Evolutionary conservation across 1,140 invertebrate genomes (phyloP).

Genomic region (Caenorhabditis remanei): DNA sequence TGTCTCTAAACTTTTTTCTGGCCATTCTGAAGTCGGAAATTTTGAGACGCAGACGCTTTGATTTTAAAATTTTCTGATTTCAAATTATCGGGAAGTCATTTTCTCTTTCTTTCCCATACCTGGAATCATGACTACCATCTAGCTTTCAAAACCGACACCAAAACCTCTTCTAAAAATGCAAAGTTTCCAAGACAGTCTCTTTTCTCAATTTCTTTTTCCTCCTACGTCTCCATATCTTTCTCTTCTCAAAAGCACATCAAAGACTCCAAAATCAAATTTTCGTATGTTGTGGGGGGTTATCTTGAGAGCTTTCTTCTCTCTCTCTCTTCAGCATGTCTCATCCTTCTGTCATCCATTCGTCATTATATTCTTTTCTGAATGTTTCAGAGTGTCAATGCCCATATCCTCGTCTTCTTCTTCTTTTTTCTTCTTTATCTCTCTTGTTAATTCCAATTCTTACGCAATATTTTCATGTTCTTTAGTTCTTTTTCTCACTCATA

Average conservation of each 20-base stretch:
- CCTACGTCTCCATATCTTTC: neutral
- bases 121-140: no score
- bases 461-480: neutral
- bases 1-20: no score
- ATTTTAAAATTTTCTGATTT: no score
- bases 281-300: slow-evolving; percentile 1
- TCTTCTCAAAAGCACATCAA: slow-evolving; percentile 14
- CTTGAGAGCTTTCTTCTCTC: slow-evolving; percentile 24
- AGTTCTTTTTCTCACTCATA: neutral
- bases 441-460: neutral
- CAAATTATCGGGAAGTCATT: no score
- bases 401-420: neutral
- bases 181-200: no score
- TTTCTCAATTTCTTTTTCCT: neutral
- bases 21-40: no score
- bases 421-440: no score
- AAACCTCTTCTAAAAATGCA: no score
- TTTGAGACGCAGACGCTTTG: no score
- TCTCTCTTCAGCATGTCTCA: neutral
- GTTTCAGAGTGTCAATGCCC: neutral
- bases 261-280: slow-evolving; percentile 51
- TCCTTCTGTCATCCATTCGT: neutral
- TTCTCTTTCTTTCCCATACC: no score
- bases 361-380: slow-evolving; percentile 18
- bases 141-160: neutral